Percentiles rank a stretch among this genome's conserved stretches.
These are phyloP conservation scores for Drosophila emarginata DNA, from an alignment of 2,888 invertebrate species.

Conservation along the genomic window DNA sequence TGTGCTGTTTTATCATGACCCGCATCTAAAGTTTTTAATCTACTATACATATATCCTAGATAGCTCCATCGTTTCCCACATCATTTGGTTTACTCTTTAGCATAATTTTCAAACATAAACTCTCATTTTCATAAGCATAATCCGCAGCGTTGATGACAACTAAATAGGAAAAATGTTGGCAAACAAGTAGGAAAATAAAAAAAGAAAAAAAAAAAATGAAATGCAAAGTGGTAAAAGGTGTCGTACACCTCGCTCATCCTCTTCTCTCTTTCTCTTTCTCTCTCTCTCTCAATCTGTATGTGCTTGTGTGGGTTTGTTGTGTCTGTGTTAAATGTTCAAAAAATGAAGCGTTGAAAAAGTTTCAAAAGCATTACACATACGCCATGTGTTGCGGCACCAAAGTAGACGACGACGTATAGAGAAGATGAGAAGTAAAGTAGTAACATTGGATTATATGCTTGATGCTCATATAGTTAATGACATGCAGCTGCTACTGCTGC, in stretches of 20 bases:
- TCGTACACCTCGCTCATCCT: constrained; percentile 15
- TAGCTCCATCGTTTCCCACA: constrained; percentile 3
- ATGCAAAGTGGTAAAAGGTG: constrained; percentile 49
- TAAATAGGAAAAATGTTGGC: constrained; percentile 44
- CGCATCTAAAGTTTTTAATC: neutral
- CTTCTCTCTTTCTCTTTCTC: neutral
- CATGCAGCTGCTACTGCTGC: constrained; percentile 62
- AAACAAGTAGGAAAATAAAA: neutral
- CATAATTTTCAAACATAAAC: constrained; percentile 72
- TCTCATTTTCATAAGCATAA: constrained; percentile 66
- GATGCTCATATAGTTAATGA: constrained; percentile 63
- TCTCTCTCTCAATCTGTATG: neutral
- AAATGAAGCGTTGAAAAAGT: constrained; percentile 71
- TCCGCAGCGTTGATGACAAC: constrained; percentile 58
- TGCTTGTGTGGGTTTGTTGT: neutral
- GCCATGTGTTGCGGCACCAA: constrained; percentile 44
- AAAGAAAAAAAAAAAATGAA: constrained; percentile 18
- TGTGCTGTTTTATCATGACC: neutral
- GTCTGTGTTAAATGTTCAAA: constrained; percentile 58
- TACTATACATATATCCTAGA: neutral
- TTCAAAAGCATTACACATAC: constrained; percentile 58
- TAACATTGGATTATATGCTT: constrained; percentile 17
- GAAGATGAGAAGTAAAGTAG: neutral
- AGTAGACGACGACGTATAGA: constrained; percentile 39
- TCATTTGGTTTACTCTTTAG: constrained; percentile 39